Conservation (phyloP, 2,113 vertebrate species). For the Henicopernis longicauda region DNA sequence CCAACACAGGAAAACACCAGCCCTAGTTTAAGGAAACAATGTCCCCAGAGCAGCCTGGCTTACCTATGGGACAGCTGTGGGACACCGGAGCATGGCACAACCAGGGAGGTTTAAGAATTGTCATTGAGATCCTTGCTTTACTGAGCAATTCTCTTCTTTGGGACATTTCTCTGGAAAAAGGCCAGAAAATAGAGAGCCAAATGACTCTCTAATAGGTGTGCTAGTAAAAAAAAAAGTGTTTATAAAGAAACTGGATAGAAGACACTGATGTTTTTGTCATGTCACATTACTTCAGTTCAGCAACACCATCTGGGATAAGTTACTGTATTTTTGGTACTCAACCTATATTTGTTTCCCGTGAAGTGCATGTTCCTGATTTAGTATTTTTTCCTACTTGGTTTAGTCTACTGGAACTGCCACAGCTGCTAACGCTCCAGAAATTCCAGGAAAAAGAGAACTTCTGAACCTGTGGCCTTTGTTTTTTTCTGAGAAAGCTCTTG, state of each 20-base stretch:
- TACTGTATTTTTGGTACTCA: background rate
- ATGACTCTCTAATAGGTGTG: background rate
- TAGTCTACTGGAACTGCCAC: background rate
- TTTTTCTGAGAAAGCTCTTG: background rate
- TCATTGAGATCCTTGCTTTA: background rate
- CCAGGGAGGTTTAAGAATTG: background rate
- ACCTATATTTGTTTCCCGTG: background rate
- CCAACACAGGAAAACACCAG: background rate
- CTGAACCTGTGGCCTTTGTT: background rate
- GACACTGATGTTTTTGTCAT: background rate
- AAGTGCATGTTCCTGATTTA: background rate
- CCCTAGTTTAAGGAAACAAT: background rate
- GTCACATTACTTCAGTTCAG: background rate
- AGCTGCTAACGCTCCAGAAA: background rate
- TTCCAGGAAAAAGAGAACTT: background rate
- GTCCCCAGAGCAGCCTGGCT: background rate
- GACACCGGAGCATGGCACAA: background rate
- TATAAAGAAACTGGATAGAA: background rate
- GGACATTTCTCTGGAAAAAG: background rate
- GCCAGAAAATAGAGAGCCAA: background rate
- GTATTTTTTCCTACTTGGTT: background rate
- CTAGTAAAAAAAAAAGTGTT: background rate
- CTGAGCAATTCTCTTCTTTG: background rate
- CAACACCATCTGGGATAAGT: background rate
- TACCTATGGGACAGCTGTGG: background rate